Percentiles rank a stretch among this genome's conserved stretches.
Conservation (phyloP, 2,113 vertebrate genomes). For the Alosa alosa region DNA sequence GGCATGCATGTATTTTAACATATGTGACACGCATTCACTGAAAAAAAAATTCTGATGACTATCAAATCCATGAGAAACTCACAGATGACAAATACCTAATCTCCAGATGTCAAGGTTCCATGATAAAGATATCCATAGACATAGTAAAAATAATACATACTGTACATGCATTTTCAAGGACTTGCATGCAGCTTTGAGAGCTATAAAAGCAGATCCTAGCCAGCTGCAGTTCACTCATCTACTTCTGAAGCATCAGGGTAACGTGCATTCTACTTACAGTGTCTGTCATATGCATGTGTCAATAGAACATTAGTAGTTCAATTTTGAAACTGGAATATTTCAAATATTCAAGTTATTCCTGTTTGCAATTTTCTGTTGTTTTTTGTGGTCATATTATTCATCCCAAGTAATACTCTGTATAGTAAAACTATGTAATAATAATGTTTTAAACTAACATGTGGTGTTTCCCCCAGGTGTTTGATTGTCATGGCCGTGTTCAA, state of each 20-base stretch:
- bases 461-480: neutral
- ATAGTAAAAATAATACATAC: neutral
- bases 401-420: too few relatives aligned
- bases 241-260: neutral
- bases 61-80: neutral
- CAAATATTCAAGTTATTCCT: too few relatives aligned
- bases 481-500: conserved; percentile 9
- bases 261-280: neutral
- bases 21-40: neutral
- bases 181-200: neutral
- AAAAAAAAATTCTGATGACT: neutral
- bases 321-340: too few relatives aligned
- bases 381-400: neutral
- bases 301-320: neutral
- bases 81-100: neutral
- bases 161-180: too few relatives aligned
- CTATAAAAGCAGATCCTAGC: neutral
- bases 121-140: neutral
- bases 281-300: neutral
- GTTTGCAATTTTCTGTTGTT: too few relatives aligned
- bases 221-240: neutral
- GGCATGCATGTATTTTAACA: neutral
- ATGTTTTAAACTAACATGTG: too few relatives aligned
- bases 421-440: too few relatives aligned
- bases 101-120: neutral